Percentiles rank a stretch among this genome's conserved stretches.
Evolutionary conservation across 1,140 invertebrate genomes (phyloP).

Genomic region (Atta colombica): DNA sequence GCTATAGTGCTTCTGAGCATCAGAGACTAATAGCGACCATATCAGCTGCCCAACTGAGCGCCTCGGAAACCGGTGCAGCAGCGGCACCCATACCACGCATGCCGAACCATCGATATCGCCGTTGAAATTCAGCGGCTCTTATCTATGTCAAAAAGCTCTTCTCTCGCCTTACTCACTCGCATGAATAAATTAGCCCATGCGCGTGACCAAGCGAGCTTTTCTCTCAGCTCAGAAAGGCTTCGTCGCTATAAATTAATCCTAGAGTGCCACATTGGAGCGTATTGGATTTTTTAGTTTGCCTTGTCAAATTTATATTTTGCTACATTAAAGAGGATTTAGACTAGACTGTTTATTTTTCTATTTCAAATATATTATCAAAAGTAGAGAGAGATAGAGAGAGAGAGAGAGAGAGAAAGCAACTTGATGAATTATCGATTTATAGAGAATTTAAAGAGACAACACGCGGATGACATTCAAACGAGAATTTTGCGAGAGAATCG

Average conservation of each 20-base stretch:
- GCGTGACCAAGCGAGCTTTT: conserved; percentile 31
- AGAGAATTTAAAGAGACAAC: conserved; percentile 21
- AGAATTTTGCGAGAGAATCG: conserved; percentile 27
- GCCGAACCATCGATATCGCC: conserved; percentile 44
- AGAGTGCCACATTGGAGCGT: background rate
- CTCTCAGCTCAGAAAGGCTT: background rate
- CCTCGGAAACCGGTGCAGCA: conserved; percentile 50
- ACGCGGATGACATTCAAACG: background rate
- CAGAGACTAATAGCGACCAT: conserved; percentile 76
- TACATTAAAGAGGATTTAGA: background rate
- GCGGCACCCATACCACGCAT: conserved; percentile 15
- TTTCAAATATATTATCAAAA: background rate
- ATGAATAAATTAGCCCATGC: conserved; percentile 47
- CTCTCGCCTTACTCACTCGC: conserved; percentile 26
- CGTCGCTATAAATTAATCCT: conserved; percentile 34
- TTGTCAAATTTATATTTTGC: conserved; percentile 14
- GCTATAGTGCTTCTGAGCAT: conserved; percentile 75
- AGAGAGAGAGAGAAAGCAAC: background rate
- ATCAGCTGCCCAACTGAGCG: conserved; percentile 72
- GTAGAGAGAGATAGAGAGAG: background rate
- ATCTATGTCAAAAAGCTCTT: conserved; percentile 61
- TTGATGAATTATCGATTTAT: conserved; percentile 48
- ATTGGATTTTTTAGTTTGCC: background rate
- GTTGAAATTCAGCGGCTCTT: conserved; percentile 72
- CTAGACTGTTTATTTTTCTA: background rate